Base-by-base conservation (phyloP, 2,797 vertebrate genomes). In the Onychomys arenicola region DNA sequence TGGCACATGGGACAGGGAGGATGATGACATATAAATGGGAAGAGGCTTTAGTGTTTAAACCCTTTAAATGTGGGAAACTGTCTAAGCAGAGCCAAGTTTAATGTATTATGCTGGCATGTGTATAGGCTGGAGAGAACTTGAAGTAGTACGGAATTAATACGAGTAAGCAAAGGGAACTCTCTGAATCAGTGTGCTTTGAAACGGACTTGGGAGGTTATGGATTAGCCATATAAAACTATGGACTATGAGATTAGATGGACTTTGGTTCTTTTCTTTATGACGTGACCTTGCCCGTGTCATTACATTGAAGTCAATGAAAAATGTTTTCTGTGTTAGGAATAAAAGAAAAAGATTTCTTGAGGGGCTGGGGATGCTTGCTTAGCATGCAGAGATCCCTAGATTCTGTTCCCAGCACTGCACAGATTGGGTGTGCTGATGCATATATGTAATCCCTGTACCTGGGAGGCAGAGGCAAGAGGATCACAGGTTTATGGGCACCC, bases 271-370 rank as follows among this genome's bases (percentile, higher is more conserved):
- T 2, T 92, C 89, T 96, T 84, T 95, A 63, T 34, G 65, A 1
- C 71, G 34, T 92, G 69, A 94, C 46, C n/a, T 96, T 94, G 86
- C 69, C 85, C 21, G 73, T 61, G 16, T 84, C 46, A 46, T 91
- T 92, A 14, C 57, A 46, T 84, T 89, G 34, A 84, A 95, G 27
- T 80, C 82, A 94, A 49, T 94, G 59, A 95, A 95, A 71, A 85
- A 85, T 63, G 49, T 87, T 71, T 43, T 94, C n/a, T 88, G n/a
- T 86, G 46, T 96, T 96, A 83, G 63, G 75, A 95, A 49, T 91
- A 91, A 92, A 95, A 93, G 69, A 77, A 92, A 89, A 77, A 34
- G 86, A 46, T 73, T 80, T 59, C 43, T 71, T 61, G 37, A 73
- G 71, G 17, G 10, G 17, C 16, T 89, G 37, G 69, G 27, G 10